A percentile compares a stretch with the other conserved stretches of the same genome.
Conservation (phyloP, 2,113 vertebrate genomes). For the Raja brachyura region DNA sequence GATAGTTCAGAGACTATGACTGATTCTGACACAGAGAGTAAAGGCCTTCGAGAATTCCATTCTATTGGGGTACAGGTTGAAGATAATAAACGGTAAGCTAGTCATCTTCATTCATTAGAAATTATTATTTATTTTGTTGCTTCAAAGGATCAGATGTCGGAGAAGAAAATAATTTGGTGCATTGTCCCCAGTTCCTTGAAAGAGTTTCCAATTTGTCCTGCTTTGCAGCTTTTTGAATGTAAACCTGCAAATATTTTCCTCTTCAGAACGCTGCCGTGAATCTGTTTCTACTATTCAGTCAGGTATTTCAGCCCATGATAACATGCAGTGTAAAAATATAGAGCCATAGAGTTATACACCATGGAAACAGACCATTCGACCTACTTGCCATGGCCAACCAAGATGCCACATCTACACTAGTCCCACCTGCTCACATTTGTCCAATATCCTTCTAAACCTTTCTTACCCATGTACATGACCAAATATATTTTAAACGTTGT, state of each 20-base stretch:
- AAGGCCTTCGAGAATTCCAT: conserved; percentile 87
- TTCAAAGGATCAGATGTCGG: neutral
- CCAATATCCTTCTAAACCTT: too few relatives aligned
- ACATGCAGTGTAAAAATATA: neutral
- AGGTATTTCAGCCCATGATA: neutral
- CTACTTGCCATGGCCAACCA: too few relatives aligned
- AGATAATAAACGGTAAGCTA: conserved; percentile 86
- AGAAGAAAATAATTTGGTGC: neutral
- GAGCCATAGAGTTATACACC: too few relatives aligned
- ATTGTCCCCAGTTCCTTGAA: neutral
- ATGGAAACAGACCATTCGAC: too few relatives aligned
- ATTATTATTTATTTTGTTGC: neutral
- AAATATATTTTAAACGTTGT: too few relatives aligned
- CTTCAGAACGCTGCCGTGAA: neutral
- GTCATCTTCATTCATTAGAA: neutral
- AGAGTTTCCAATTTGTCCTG: neutral
- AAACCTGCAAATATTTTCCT: neutral
- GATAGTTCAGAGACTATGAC: conserved; percentile 83
- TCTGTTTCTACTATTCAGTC: neutral
- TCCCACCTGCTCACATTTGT: too few relatives aligned
- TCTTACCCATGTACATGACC: too few relatives aligned
- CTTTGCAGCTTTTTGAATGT: neutral
- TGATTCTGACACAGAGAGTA: conserved; percentile 83
- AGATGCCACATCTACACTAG: too few relatives aligned
- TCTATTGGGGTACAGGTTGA: conserved; percentile 97